phyloP scores from a whole-genome alignment of 1,140 invertebrate genomes.

The Nylanderia fulva region DNA sequence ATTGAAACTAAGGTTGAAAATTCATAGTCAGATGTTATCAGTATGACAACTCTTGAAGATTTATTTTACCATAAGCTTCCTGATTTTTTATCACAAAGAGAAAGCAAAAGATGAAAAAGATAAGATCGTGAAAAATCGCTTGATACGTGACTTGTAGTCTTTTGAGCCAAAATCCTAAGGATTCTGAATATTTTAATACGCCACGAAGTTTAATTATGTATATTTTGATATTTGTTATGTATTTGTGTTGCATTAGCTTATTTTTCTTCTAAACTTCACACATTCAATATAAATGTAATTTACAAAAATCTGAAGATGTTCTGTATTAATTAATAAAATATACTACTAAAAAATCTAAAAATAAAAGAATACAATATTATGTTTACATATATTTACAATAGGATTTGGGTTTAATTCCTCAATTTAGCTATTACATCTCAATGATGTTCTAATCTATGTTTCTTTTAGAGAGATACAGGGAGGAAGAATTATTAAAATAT shows the following conservation, averaged over 20 bases:
- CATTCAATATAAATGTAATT: neutral
- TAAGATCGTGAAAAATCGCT: neutral
- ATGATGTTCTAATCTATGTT: too few species aligned
- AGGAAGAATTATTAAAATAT: too few species aligned
- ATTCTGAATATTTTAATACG: neutral
- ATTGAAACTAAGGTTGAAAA: slow-evolving; percentile 72
- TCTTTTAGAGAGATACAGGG: too few species aligned
- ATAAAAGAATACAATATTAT: too few species aligned
- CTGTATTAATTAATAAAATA: neutral
- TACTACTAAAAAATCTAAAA: neutral
- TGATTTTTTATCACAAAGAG: slow-evolving; percentile 51
- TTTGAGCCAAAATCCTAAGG: neutral
- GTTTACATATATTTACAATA: too few species aligned
- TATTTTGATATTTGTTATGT: neutral
- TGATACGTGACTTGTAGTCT: neutral
- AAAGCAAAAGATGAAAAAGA: neutral
- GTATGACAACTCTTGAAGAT: slow-evolving; percentile 62
- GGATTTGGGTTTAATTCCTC: too few species aligned
- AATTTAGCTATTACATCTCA: too few species aligned
- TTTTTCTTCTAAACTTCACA: neutral
- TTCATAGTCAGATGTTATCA: slow-evolving; percentile 61
- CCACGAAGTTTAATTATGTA: too few species aligned
- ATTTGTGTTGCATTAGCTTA: neutral
- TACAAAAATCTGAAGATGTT: neutral
- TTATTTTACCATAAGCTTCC: slow-evolving; percentile 66